Evolutionary conservation across 2,113 vertebrate genomes (phyloP).

Genomic region (Pteruthius melanotis): DNA sequence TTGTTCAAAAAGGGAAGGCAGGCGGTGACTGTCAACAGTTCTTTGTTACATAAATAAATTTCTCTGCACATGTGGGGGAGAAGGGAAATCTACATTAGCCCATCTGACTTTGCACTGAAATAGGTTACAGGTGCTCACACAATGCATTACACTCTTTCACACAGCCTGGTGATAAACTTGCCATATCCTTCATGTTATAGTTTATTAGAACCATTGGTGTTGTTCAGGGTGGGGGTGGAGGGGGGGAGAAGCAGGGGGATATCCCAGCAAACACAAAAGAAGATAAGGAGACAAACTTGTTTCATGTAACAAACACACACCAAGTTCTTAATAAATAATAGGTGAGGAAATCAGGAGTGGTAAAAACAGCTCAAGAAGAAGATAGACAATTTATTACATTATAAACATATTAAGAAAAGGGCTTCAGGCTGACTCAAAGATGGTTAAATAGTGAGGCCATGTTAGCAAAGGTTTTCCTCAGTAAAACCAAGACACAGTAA

Average conservation of each 20-base stretch:
- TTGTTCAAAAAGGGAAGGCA: not conserved
- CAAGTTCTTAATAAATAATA: not conserved
- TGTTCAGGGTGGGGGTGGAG: rapidly evolving
- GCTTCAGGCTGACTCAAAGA: not conserved
- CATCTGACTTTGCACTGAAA: not conserved
- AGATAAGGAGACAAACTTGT: not conserved
- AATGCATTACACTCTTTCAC: not conserved
- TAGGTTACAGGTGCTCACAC: not conserved
- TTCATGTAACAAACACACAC: not conserved
- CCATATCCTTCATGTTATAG: not conserved
- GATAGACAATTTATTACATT: not conserved
- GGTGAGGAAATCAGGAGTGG: not conserved
- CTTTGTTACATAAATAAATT: not conserved
- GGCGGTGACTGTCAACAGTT: not conserved
- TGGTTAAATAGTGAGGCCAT: not conserved
- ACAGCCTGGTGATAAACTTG: not conserved
- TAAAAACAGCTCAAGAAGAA: not conserved
- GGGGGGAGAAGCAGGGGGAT: rapidly evolving
- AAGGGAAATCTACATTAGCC: not conserved
- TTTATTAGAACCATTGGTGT: not conserved
- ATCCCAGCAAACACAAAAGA: not conserved
- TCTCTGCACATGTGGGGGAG: not conserved
- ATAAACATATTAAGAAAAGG: not conserved
- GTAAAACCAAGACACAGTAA: not conserved
- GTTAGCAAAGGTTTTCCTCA: not conserved